These are phyloP conservation scores for Lophura nycthemera DNA, from an alignment of 2,113 vertebrate genomes.

Conservation along the genomic window DNA sequence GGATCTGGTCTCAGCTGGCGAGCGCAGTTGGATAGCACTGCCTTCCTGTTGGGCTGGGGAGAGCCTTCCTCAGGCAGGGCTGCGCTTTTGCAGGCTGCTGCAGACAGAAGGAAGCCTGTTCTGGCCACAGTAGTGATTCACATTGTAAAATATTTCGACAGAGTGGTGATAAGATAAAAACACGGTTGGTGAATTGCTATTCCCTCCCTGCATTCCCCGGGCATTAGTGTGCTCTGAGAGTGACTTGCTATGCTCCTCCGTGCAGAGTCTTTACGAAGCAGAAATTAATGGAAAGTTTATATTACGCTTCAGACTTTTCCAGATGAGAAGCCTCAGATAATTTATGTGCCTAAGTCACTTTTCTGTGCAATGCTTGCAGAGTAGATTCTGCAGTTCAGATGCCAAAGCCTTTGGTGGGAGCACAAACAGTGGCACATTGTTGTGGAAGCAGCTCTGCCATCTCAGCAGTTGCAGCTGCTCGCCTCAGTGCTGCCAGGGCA, in stretches of 20 bases:
- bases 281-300: constrained; percentile 25
- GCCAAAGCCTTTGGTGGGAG: neutral
- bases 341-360: neutral
- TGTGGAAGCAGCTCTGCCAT: neutral
- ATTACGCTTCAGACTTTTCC: neutral
- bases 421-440: neutral
- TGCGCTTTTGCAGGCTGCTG: neutral
- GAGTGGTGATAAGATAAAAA: constrained; percentile 28
- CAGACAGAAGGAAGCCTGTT: neutral
- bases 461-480: constrained; percentile 35
- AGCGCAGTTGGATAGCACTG: neutral
- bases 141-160: neutral
- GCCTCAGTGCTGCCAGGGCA: neutral
- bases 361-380: neutral
- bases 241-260: neutral
- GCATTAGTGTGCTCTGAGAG: neutral
- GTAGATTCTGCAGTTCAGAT: neutral
- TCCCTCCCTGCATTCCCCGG: constrained; percentile 11
- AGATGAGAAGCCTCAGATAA: neutral
- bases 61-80: neutral
- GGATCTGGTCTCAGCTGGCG: accelerated
- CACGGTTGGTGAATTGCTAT: neutral
- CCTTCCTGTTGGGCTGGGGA: neutral
- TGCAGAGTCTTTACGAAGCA: neutral
- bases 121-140: neutral